phyloP scores from a whole-genome alignment of 2,113 vertebrate species.

The Rhinogobius similis region DNA sequence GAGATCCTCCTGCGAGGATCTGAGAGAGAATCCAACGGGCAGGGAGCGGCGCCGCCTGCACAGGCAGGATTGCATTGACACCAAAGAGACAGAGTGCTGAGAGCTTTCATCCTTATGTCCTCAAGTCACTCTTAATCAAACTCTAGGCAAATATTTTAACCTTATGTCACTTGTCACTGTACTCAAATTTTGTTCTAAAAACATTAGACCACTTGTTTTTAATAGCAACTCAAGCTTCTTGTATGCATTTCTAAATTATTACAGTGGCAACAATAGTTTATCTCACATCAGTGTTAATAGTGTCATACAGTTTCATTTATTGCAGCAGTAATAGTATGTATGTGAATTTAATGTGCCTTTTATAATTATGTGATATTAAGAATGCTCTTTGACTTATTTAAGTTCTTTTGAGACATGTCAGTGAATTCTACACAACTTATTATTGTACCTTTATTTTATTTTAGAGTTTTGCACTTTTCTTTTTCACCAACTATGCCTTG shows the following conservation, averaged over 20 bases:
- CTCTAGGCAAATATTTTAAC: neutral
- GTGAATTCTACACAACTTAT: neutral
- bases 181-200: constrained; percentile 39
- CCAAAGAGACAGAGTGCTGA: constrained; percentile 95
- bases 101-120: neutral
- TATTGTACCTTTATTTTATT: constrained; percentile 9
- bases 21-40: constrained; percentile 76
- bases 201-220: constrained; percentile 34
- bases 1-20: constrained; percentile 93
- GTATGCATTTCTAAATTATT: neutral
- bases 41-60: constrained; percentile 87
- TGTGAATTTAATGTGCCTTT: constrained; percentile 40
- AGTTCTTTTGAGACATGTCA: neutral
- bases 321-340: neutral
- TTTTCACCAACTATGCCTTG: constrained; percentile 29
- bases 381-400: constrained; percentile 5
- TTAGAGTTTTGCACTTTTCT: constrained; percentile 18
- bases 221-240: constrained; percentile 4
- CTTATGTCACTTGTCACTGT: constrained; percentile 24
- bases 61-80: constrained; percentile 89
- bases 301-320: neutral
- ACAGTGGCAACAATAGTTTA: neutral
- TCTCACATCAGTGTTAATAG: constrained; percentile 5
- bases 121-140: neutral
- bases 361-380: constrained; percentile 6